Evolutionary conservation across 2,113 vertebrate genomes (phyloP).

Genomic region (Engystomops pustulosus): DNA sequence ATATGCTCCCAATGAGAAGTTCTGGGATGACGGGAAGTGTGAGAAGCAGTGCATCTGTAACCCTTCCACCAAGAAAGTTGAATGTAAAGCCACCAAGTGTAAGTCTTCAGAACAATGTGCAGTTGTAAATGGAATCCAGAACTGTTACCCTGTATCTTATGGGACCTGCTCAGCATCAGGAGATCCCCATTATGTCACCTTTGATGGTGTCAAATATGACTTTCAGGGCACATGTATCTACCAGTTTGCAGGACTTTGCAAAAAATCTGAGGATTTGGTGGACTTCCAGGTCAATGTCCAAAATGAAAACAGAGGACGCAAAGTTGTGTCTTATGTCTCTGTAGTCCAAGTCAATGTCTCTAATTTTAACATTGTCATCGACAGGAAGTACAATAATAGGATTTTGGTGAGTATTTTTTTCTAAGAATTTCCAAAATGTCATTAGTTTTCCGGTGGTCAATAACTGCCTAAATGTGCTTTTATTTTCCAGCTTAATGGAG

Average conservation of each 20-base stretch:
- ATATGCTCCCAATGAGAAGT: slow-evolving; percentile 67
- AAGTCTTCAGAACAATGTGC: slow-evolving; percentile 63
- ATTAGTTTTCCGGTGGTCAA: too few relatives aligned
- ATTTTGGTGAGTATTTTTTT: slow-evolving; percentile 68
- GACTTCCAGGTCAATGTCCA: slow-evolving; percentile 73
- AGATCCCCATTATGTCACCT: slow-evolving; percentile 75
- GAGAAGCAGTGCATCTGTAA: slow-evolving; percentile 65
- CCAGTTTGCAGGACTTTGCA: slow-evolving; percentile 65
- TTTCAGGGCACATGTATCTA: slow-evolving; percentile 77
- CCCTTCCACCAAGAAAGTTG: slow-evolving; percentile 59
- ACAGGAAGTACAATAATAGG: slow-evolving; percentile 63
- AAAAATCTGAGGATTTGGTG: slow-evolving; percentile 64
- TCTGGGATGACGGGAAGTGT: slow-evolving; percentile 73
- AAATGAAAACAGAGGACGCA: slow-evolving; percentile 68
- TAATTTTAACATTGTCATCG: slow-evolving; percentile 66
- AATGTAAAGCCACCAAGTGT: slow-evolving; percentile 67
- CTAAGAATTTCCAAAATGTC: too few relatives aligned
- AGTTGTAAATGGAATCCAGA: slow-evolving; percentile 71
- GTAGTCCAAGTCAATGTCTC: slow-evolving; percentile 69
- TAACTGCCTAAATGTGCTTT: too few relatives aligned
- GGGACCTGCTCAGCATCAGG: slow-evolving; percentile 71
- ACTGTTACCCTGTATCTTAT: slow-evolving; percentile 70
- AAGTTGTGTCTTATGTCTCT: slow-evolving; percentile 66
- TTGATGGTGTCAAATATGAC: slow-evolving; percentile 70
- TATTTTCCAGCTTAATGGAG: slow-evolving; percentile 68